Base-by-base conservation (phyloP, 1,140 invertebrate species). In the Acromyrmex charruanus region DNA sequence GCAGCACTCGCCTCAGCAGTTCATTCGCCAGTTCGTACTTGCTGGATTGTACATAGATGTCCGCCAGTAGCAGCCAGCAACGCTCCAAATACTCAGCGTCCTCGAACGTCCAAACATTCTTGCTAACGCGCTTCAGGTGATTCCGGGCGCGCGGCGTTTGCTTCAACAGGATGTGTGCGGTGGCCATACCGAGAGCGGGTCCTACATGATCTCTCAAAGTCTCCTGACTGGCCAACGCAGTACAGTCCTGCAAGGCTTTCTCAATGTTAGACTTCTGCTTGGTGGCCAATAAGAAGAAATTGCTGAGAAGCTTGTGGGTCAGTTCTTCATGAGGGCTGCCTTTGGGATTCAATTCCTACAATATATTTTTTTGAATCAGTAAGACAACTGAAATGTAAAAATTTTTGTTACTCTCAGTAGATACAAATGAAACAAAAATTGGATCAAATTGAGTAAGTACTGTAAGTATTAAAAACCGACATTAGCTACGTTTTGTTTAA, bases 41-140 rank as follows among this genome's bases (percentile, higher is more conserved):
- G 28, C 97, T 97, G 25, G 98, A 97, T 93, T 98, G 98, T 39
- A 99, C 97, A 94, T 99, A 99, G 89, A 98, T 97, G 87, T 99
- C 99, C 0, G 98, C 98, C 21, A 99, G 95, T 5, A 99, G 95
- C 6, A 99, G 93, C 99, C 99, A 99, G 94, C 98, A 98, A 86
- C 97, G 97, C 95, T 99, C 99, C 58, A 99, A 95, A 93, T 99
- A 99, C 92, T 99, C 99, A 0, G 99, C 98, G 92, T 99, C 99
- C 94, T 99, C 98, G 87, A 98, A 98, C 14, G 97, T 98, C 99
- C 99, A 99, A 0, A 96, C 95, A 79, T 97, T 97, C 91, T 98
- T 98, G 4, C 97, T 97, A 18, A 99, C 97, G 51, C 98, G 96
- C 95, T 99, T 99, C 58, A 99, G 94, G 89, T 99, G 98, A 94